phyloP scores from a whole-genome alignment of 1,140 invertebrate species.

The Drosophila erecta region DNA sequence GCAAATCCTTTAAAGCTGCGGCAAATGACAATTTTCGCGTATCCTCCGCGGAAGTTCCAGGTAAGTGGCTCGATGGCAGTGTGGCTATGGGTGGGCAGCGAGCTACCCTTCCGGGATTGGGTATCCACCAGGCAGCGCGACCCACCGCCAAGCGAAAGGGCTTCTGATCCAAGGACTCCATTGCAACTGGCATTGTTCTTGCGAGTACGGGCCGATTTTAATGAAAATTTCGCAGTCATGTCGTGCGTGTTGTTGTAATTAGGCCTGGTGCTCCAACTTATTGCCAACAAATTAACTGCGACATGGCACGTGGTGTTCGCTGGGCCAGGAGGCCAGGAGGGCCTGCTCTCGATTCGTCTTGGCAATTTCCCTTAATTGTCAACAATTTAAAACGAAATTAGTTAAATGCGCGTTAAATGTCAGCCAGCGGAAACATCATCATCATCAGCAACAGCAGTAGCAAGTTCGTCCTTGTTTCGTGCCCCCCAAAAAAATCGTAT shows the following conservation, averaged over 20 bases:
- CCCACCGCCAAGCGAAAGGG: conserved; percentile 53
- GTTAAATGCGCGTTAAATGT: conserved; percentile 80
- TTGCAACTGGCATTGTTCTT: conserved; percentile 59
- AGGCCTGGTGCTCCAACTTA: conserved; percentile 79
- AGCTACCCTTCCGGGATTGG: conserved; percentile 17
- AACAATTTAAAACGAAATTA: conserved; percentile 83
- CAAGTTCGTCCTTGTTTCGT: conserved; percentile 38
- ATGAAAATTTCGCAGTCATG: conserved; percentile 83
- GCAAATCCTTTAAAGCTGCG: conserved; percentile 77
- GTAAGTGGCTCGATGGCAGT: conserved; percentile 8
- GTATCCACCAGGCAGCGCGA: conserved; percentile 77
- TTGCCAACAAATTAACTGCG: conserved; percentile 84
- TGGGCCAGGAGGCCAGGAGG: conserved; percentile 1
- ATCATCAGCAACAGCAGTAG: conserved; percentile 43
- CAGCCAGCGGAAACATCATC: conserved; percentile 66
- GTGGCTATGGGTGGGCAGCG: not conserved
- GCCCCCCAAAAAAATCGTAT: conserved; percentile 9
- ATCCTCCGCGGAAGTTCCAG: conserved; percentile 32
- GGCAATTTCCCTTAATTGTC: conserved; percentile 81
- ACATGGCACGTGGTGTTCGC: conserved; percentile 76
- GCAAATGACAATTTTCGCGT: conserved; percentile 76
- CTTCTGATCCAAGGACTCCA: conserved; percentile 54
- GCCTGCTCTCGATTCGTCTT: conserved; percentile 68
- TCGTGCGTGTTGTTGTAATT: conserved; percentile 83
- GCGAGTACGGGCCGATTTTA: conserved; percentile 62